phyloP scores from a whole-genome alignment of 2,797 vertebrate species.

The Poeciliopsis presidionis region DNA sequence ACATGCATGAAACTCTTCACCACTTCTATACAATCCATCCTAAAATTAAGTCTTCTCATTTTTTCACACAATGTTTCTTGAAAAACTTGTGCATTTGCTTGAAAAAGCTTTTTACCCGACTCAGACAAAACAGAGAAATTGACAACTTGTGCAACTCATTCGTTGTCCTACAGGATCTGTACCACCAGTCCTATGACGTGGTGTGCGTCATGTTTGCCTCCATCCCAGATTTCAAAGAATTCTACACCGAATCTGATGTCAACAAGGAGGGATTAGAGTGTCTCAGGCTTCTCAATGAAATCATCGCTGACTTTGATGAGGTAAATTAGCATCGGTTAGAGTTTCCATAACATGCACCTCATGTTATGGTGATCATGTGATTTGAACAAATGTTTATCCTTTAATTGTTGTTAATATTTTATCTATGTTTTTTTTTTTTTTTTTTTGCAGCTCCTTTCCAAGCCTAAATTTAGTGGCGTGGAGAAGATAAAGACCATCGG shows the following conservation, averaged over 20 bases:
- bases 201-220: slow-evolving; percentile 99
- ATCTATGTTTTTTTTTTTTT: slow-evolving; percentile 20
- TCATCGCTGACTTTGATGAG: slow-evolving; percentile 98
- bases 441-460: slow-evolving; percentile 87
- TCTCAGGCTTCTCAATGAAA: slow-evolving; percentile 96
- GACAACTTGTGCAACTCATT: background rate
- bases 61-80: background rate
- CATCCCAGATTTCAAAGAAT: slow-evolving; percentile 99
- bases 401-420: background rate
- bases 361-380: background rate
- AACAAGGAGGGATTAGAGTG: slow-evolving; percentile 99
- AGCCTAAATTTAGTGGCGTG: slow-evolving; percentile 98
- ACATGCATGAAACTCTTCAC: background rate
- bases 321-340: slow-evolving; percentile 70
- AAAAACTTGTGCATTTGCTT: background rate
- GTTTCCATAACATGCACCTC: background rate
- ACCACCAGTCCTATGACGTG: slow-evolving; percentile 97
- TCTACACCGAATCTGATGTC: slow-evolving; percentile 98
- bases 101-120: background rate
- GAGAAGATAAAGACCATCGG: slow-evolving; percentile 99
- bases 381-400: background rate
- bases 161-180: slow-evolving; percentile 86
- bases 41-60: background rate
- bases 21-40: background rate
- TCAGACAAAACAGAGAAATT: background rate